Conservation (phyloP, 2,113 vertebrate genomes). For the Campylomormyrus tamandua region DNA sequence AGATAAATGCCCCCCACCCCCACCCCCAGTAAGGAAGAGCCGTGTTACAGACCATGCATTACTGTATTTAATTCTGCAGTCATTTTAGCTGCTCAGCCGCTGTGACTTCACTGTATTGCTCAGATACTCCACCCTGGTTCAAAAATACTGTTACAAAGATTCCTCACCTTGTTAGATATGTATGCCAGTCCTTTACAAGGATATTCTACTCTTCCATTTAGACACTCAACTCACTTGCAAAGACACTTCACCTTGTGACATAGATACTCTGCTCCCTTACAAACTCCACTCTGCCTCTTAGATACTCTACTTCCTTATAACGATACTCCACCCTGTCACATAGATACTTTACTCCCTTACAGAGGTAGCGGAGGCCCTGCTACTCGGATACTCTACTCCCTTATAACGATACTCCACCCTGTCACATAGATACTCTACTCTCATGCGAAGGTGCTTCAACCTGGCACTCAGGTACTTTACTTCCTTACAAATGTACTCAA, state of each 20-base stretch:
- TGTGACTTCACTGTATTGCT: not conserved
- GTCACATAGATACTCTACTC: not conserved
- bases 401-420: not conserved
- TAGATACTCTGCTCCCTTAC: not conserved
- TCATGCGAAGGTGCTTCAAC: not conserved
- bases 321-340: not conserved
- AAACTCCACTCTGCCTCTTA: too few relatives aligned
- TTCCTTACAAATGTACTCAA: not conserved
- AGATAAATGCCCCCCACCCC: not conserved
- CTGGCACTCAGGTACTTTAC: not conserved
- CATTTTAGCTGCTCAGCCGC: not conserved
- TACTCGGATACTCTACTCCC: not conserved
- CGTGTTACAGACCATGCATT: not conserved
- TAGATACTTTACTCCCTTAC: not conserved
- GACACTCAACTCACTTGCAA: not conserved
- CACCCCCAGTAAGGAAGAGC: not conserved
- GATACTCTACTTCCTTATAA: too few relatives aligned
- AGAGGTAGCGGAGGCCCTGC: not conserved
- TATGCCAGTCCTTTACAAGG: not conserved
- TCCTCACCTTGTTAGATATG: not conserved
- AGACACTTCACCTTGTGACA: not conserved
- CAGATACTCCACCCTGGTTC: not conserved
- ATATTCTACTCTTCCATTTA: not conserved
- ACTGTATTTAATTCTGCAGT: not conserved
- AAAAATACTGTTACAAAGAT: not conserved